Evolutionary conservation across 1,140 invertebrate species (phyloP).

Genomic region (Aradophagus sp.): DNA sequence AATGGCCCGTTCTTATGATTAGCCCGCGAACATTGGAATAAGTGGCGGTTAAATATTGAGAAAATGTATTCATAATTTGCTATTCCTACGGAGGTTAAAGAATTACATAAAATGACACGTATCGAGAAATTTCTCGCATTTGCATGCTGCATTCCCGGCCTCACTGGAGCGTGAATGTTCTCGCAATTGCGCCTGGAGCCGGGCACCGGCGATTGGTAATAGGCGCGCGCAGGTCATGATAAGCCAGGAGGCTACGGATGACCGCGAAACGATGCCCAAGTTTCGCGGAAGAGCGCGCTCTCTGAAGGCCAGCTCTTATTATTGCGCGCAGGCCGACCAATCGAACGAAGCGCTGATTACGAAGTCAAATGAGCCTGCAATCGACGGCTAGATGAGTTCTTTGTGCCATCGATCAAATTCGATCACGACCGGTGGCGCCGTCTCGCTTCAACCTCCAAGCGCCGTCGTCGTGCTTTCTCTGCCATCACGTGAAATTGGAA

Average conservation of each 20-base stretch:
- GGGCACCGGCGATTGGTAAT: constrained; percentile 25
- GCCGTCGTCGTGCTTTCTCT: no score
- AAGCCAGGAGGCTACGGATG: constrained; percentile 24
- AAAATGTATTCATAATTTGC: constrained; percentile 23
- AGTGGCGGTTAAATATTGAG: constrained; percentile 9
- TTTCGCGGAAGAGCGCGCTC: constrained; percentile 9
- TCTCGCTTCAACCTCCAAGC: no score
- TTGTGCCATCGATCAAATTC: constrained; percentile 3
- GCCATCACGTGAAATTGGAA: no score
- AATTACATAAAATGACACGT: constrained; percentile 46
- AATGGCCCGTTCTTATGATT: constrained; percentile 1
- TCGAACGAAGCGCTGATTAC: constrained; percentile 68
- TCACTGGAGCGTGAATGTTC: constrained; percentile 42
- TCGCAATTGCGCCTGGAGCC: constrained; percentile 44
- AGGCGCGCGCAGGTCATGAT: constrained; percentile 28
- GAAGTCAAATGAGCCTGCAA: constrained; percentile 48
- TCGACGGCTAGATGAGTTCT: not conserved
- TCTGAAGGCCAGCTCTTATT: no score
- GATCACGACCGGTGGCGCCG: constrained; percentile 1
- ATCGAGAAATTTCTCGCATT: constrained; percentile 40
- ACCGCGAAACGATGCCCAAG: constrained; percentile 4
- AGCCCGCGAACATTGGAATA: constrained; percentile 10
- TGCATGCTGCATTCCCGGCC: constrained; percentile 38
- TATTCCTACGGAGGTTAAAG: constrained; percentile 13
- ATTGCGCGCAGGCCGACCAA: no score